Evolutionary conservation across 2,113 vertebrate genomes (phyloP), one percentile per base, ranked within the genome.

Genomic region (Mormoops blainvillei): DNA sequence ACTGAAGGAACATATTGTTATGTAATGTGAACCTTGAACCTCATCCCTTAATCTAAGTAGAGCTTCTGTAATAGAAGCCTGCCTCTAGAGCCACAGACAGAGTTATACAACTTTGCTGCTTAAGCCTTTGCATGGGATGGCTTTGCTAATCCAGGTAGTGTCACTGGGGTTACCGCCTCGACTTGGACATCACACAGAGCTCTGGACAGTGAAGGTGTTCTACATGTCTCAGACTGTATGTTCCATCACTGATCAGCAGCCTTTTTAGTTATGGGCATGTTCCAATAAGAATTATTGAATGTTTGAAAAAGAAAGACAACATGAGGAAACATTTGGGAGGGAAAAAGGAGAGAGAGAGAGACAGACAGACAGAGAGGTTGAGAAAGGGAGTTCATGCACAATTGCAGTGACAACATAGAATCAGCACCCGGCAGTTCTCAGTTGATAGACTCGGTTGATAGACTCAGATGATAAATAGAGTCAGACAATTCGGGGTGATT

Each of bases 1-100:
- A 78, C 50, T 14, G 76, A 67, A 90, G 74, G 33, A 22, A 70
- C 10, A 24, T 67, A 78, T 45, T 58, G 48, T 76, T 93, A 82
- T 89, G 26, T 95, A 94, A 93, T 3, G 28, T 9, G 93, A 88
- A 94, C 94, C 71, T 91, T 97, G 94, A 96, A 91, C 73, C 38
- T 94, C n/a, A 78, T 88, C n/a, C 13, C 22, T 96, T 93, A 88
- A 81, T 95, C 87, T 87, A 78, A 94, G 67, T 15, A 33, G 74
- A 94, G 19, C 73, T 95, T 85, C 20, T 8, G 7, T 82, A 82
- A 87, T 33, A 63, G 67, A 91, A 76, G 16, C 76, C 83, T 45
- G 20, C 50, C 19, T 89, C 70, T 83, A 38, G 43, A 87, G 26
- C 58, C 68, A 73, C 54, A 80, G 4, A 43, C 3, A 52, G 20